Evolutionary conservation across 2,113 vertebrate species (phyloP), one percentile per base, ranked within the genome.

Genomic region (Pelobates fuscus): DNA sequence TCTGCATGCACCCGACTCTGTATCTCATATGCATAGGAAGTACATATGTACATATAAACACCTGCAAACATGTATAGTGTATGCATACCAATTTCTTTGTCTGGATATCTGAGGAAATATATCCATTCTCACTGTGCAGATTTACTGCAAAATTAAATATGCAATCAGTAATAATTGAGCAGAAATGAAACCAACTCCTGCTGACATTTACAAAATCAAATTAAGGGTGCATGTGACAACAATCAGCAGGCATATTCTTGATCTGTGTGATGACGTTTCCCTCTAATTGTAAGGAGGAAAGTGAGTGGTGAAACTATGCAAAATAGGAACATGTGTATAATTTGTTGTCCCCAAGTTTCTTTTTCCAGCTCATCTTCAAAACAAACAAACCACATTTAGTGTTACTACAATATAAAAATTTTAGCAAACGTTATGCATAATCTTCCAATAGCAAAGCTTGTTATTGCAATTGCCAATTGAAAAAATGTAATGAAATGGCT

Each of bases 191-290:
- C 68, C 68, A 60, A 70, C 68, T 70, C 68, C 68, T 70, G 68
- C 55, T 70, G 68, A 70, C 68, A 70, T 70, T 70, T 70, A 60
- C 55, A 59, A 70, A 70, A 70, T 70, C 55, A 70, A 70, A 70
- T 70, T 44, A 70, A 58, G 68, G 59, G 32, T 23, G 30, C 24
- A 30, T 70, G 68, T 70, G 68, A 70, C 54, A 70, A 70, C 68
- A 60, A 23, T 60, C 32, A 70, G 58, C 68, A 59, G 59, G 68
- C 37, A 25, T 10, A 70, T 52, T 15, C 32, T 59, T 44, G 58
- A 24, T 26, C 41, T 60, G 59, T 44, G 32, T 70, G 17, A 25
- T 41, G 30, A 59, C 54, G 57, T 57, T 10, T 10, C 15, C 14
- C 57, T n/a, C 55, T 37, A 14, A 20, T 29, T 23, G 41, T 6